Base-by-base conservation (phyloP, 1,140 invertebrate genomes). In the Drosophila nigrodunni region DNA sequence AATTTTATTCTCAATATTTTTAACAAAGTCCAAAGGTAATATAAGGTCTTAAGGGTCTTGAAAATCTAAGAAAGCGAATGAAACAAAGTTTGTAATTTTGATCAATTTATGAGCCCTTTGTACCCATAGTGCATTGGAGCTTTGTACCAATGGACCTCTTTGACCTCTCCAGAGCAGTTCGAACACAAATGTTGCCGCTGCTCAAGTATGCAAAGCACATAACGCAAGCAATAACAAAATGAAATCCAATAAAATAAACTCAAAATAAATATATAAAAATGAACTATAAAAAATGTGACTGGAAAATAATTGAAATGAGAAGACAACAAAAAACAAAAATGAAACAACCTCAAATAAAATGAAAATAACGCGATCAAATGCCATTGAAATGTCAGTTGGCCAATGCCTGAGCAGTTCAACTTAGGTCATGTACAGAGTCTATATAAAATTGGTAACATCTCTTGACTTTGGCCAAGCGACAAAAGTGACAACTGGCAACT, bases 161-260 rank as follows among this genome's bases (percentile, higher is more conserved):
- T 15, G 10, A 15, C 7, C 7, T 18, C 62, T 52, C 11, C 11
- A 2, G 11, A 10, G 21, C 57, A 30, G 30, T 11, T 52, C 11
- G 37, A 30, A n/a, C 13, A 47, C 15, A 21, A 47, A 21, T 15
- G 10, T 25, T 13, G 35, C 41, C 9, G 57, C 58, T 76, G 37
- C 30, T 78, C 59, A 68, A 73, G 68, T 79, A 82, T 82, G 80
- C 80, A 82, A 62, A 65, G 80, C 76, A 79, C 60, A 69, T 25
- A 44, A 15, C 34, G 67, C 47, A 30, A 21, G 43, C 57, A 60
- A 44, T 44, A 57, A 62, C 58, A 54, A 30, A 4, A 6, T 52
- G 50, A 21, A 25, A 60, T 68, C 57, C 11, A 37, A 43, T 60
- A 69, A 9, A 64, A 61, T 9, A 39, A 7, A 57, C 15, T 13